These are phyloP conservation scores for Ceratina australensis DNA, from an alignment of 1,140 invertebrate genomes.

Conservation along the genomic window DNA sequence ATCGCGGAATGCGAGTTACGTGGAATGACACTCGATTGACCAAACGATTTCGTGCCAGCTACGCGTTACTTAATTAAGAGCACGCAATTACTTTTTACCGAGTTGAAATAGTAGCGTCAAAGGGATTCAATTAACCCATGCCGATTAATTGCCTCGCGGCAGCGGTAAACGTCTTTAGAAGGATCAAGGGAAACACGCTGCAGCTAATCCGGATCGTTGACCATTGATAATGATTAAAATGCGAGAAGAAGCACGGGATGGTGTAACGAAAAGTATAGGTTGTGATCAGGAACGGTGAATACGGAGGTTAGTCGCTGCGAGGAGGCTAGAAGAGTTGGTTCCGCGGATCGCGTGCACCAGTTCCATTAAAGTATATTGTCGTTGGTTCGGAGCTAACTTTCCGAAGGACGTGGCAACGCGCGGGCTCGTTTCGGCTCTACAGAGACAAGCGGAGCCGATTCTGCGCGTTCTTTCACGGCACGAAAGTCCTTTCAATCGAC, in stretches of 20 bases:
- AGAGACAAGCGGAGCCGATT: conserved; percentile 38
- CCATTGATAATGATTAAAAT: not conserved
- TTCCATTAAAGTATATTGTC: conserved; percentile 63
- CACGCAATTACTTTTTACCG: not conserved
- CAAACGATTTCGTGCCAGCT: no score
- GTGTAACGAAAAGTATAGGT: conserved; percentile 11
- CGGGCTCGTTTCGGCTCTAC: conserved; percentile 41
- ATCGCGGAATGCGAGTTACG: no score
- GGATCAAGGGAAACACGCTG: not conserved
- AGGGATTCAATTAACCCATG: not conserved
- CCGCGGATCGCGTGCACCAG: conserved; percentile 50
- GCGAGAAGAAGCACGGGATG: not conserved
- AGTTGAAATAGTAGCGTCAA: not conserved
- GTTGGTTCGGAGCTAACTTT: conserved; percentile 44
- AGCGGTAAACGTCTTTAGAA: not conserved
- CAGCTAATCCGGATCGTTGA: not conserved
- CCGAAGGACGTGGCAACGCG: conserved; percentile 31
- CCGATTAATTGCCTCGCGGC: not conserved
- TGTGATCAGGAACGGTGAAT: not conserved
- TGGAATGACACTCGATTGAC: no score
- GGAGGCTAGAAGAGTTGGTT: no score
- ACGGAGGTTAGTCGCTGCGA: not conserved
- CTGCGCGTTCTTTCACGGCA: not conserved
- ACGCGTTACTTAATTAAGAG: no score
- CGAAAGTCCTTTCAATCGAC: conserved; percentile 24